Base-by-base conservation (phyloP, 2,797 vertebrate species). In the Vespertilio murinus region DNA sequence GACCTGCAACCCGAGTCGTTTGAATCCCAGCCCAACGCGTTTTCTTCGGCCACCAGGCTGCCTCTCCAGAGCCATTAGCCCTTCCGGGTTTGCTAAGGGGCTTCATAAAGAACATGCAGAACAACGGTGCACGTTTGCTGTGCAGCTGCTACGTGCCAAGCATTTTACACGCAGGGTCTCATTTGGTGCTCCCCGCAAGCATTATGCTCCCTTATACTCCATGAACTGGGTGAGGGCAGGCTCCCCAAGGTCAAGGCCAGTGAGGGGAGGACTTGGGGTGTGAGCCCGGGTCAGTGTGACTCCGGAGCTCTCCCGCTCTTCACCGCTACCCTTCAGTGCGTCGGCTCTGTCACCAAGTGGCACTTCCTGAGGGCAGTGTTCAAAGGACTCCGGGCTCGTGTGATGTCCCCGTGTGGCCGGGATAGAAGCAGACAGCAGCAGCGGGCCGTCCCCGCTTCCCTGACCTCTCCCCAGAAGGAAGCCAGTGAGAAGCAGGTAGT, bases 401-500 rank as follows among this genome's bases (percentile, higher is more conserved):
- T 97, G 93, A 95, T 95, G 96, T 93, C 83, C 74, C 96, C 4
- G n/a, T 33, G 91, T 49, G 90, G 96, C 90, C 30, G 0, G 10
- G 38, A 91, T 78, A 93, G 94, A 97, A 97, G 90, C 93, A 38
- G 77, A 65, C 49, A 33, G 74, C 88, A 92, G 65, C 96, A 89
- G 95, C 94, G 75, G 94, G 93, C 90, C 42, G 17, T 67, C 78
- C 83, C 89, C 8, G 59, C 87, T 65, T 90, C 83, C 9, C 59
- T 95, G 95, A 96, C 96, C 96, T 95, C 73, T 94, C 81, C 22
- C 49, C 49, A 88, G 81, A 95, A 94, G 95, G 92, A 94, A 93
- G 85, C 77, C 28, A 1, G 74, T 49, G 40, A 13, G 4, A 17
- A 30, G 91, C n/a, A 59, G 91, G 93, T 89, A 77, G 91, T 40